A percentile compares a stretch with the other conserved stretches of the same genome.
These are phyloP conservation scores for Emydocephalus ijimae DNA, from an alignment of 2,113 vertebrate genomes.

Conservation along the genomic window DNA sequence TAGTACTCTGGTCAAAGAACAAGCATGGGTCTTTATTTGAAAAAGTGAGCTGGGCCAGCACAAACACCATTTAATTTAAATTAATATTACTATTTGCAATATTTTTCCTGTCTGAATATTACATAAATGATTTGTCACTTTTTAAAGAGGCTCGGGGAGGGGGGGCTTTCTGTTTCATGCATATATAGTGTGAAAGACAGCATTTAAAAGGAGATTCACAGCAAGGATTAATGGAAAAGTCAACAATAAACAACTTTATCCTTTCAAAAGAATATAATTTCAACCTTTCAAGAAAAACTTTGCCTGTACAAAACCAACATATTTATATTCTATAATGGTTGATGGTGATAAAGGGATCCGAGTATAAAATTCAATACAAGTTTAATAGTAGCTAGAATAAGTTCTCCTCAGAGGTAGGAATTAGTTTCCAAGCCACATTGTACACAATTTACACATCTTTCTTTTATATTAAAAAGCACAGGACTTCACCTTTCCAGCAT, in stretches of 20 bases:
- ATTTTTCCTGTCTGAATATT: not conserved
- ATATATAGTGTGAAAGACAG: not conserved
- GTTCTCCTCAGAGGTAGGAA: not conserved
- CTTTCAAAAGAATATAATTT: not conserved
- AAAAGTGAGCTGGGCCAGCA: not conserved
- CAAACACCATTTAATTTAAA: not conserved
- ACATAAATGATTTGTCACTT: not conserved
- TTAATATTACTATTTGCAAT: not conserved
- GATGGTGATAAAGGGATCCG: not conserved
- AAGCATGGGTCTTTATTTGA: not conserved
- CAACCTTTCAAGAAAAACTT: not conserved
- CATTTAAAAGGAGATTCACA: not conserved
- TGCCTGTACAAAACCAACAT: not conserved
- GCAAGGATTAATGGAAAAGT: not conserved
- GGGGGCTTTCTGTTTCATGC: not conserved
- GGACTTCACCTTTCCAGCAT: conserved; percentile 84
- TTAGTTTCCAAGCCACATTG: not conserved
- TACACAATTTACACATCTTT: not conserved
- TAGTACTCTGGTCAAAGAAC: not conserved
- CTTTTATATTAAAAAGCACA: not conserved
- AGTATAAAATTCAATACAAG: too few relatives aligned
- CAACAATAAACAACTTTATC: not conserved
- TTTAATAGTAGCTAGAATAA: not conserved
- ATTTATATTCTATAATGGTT: not conserved
- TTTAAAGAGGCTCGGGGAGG: not conserved